Evolutionary conservation across 2,797 vertebrate species (phyloP), one percentile per base, ranked within the genome.

Genomic region (Aselliscus stoliczkanus): DNA sequence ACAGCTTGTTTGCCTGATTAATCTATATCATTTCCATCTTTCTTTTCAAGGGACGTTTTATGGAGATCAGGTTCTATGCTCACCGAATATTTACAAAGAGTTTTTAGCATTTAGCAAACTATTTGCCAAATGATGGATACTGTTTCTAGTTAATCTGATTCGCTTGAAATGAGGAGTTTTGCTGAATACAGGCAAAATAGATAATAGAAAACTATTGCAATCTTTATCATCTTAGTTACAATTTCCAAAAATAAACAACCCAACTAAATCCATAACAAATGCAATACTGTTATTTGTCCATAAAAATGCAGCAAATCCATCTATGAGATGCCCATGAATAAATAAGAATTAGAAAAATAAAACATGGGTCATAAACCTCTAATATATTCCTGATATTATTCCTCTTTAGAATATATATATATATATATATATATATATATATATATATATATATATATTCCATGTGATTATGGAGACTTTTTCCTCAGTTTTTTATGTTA

Each of bases 31-130:
- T 69, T 92, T 93, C 70, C 52, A 77, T 95, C 80, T 94, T 95
- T 80, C 76, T 94, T 92, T 95, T 34, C 80, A 79, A 95, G 88
- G 64, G 90, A 73, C 17, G 65, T 96, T 96, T 97, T 92, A 94
- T 87, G 56, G 39, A 96, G 77, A 84, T 89, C 39, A 14, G 80
- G 91, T 89, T 93, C 60, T 93, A 27, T 95, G 44, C 42, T 96
- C 34, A 96, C 50, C 27, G 47, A 94, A 96, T 90, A 90, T 58
- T 72, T 67, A 93, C 60, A 77, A 86, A 92, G 82, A 70, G 4
- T 96, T 96, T 90, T 92, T 44, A 72, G 75, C 54, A 84, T 64
- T 95, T 88, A 72, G 76, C 47, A 92, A 94, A 81, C 42, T 75
- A 88, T 94, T 95, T 95, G 47, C 69, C 72, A 80, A 92, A 89